A percentile compares a stretch with the other conserved stretches of the same genome.
Evolutionary conservation across 2,113 vertebrate genomes (phyloP).

Genomic region (Thunnus thynnus): DNA sequence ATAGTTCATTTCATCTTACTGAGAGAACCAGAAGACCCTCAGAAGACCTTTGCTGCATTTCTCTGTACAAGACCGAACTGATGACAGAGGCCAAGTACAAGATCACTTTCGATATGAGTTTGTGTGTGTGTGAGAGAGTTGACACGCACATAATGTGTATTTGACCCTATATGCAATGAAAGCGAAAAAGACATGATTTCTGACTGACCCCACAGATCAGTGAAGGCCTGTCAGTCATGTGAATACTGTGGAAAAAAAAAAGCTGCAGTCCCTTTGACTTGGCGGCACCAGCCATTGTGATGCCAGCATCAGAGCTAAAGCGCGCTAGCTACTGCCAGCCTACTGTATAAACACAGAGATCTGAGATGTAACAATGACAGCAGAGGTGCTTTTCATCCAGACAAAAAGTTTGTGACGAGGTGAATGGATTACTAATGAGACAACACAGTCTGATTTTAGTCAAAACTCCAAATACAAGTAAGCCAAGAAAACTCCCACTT

Average conservation of each 20-base stretch:
- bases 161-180: background rate
- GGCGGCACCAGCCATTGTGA: constrained; percentile 37
- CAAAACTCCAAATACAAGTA: constrained; percentile 25
- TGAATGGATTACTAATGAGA: constrained; percentile 67
- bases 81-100: background rate
- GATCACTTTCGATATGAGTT: no score
- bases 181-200: constrained; percentile 10
- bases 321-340: constrained; percentile 11
- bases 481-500: constrained; percentile 17
- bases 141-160: background rate
- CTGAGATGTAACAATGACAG: constrained; percentile 51
- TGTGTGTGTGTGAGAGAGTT: background rate
- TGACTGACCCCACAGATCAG: constrained; percentile 24
- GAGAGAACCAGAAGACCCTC: background rate
- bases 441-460: constrained; percentile 22
- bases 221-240: constrained; percentile 3
- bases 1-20: background rate
- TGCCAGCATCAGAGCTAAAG: constrained; percentile 33
- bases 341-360: constrained; percentile 40
- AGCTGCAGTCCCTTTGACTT: constrained; percentile 39
- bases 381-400: constrained; percentile 43
- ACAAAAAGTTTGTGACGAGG: constrained; percentile 48
- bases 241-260: constrained; percentile 14
- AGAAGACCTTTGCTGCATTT: background rate
- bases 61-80: background rate